Conservation (phyloP, 2,888 invertebrate species). For the Dicyrtomina minuta region DNA sequence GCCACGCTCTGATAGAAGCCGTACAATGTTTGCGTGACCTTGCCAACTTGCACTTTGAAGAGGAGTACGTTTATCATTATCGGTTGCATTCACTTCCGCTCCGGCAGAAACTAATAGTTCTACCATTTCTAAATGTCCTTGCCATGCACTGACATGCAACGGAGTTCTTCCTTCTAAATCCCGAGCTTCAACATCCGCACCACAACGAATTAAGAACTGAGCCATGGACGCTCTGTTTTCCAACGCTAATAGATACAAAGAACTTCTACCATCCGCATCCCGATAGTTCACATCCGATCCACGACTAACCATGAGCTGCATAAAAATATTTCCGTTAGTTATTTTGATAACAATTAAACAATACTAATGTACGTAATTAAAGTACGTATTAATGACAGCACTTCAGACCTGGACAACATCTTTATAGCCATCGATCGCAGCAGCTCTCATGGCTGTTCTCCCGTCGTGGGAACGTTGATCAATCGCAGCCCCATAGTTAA, state of each 20-base stretch:
- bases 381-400: slow-evolving; percentile 3
- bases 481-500: slow-evolving; percentile 74
- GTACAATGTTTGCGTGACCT: slow-evolving; percentile 82
- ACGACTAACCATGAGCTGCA: slow-evolving; percentile 65
- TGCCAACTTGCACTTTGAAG: slow-evolving; percentile 94
- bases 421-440: slow-evolving; percentile 81
- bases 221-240: slow-evolving; percentile 84
- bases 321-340: neutral
- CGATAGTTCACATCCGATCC: slow-evolving; percentile 83
- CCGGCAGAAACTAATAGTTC: slow-evolving; percentile 78
- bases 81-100: slow-evolving; percentile 83
- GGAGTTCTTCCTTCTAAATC: slow-evolving; percentile 91
- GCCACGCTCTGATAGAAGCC: slow-evolving; percentile 74
- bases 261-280: slow-evolving; percentile 89
- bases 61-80: slow-evolving; percentile 83
- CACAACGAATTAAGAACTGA: slow-evolving; percentile 73
- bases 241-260: slow-evolving; percentile 85
- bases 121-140: slow-evolving; percentile 92
- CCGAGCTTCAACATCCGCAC: slow-evolving; percentile 79
- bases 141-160: slow-evolving; percentile 87
- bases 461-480: slow-evolving; percentile 88
- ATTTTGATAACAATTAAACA: neutral
- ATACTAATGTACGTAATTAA: neutral
- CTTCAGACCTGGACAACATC: slow-evolving; percentile 52
- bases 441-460: slow-evolving; percentile 75